Evolutionary conservation across 2,888 invertebrate genomes (phyloP), one percentile per base, ranked within the genome.

Genomic region (Drosophila kanekoi): DNA sequence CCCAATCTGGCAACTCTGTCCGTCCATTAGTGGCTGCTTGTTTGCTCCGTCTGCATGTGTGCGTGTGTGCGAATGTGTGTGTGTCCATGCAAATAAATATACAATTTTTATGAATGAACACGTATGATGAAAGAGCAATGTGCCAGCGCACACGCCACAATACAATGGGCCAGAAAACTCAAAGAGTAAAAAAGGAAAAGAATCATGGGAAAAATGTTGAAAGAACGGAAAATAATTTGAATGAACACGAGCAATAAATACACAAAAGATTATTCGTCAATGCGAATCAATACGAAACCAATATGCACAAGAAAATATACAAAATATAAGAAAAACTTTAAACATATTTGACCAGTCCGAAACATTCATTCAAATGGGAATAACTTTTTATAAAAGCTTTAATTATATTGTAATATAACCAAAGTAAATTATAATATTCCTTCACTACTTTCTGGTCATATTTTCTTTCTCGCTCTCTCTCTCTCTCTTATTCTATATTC

Each of bases 21-120:
- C 58, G 47, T 53, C 65, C 47, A 57, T 61, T 54, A 48, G 54
- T 59, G 72, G 18, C 43, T 60, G 45, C 45, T 58, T 65, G 51
- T 53, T 59, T 70, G 70, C 73, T n/a, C 28, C 2, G 28, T 28
- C 23, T 8, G 20, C 8, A 16, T 51, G 9, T 10, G 14, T 37
- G 11, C 10, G 8, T 49, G 32, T 18, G 10, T 44, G 44, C 23
- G 35, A 56, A 14, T 9, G 14, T 18, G 41, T 53, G 51, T 67
- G 59, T 83, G 58, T 64, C 53, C 68, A 83, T 83, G 89, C 87
- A 85, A 89, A 84, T 85, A 85, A 85, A 84, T 89, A 84, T 84
- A 89, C 48, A 85, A 87, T 81, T 89, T 89, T 85, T 87, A 85
- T 85, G 84, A 85, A 85, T 85, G 84, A 89, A 89, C 84, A 85